These are phyloP conservation scores for Allochrocebus solatus DNA, from an alignment of 2,797 vertebrate species.

Conservation along the genomic window DNA sequence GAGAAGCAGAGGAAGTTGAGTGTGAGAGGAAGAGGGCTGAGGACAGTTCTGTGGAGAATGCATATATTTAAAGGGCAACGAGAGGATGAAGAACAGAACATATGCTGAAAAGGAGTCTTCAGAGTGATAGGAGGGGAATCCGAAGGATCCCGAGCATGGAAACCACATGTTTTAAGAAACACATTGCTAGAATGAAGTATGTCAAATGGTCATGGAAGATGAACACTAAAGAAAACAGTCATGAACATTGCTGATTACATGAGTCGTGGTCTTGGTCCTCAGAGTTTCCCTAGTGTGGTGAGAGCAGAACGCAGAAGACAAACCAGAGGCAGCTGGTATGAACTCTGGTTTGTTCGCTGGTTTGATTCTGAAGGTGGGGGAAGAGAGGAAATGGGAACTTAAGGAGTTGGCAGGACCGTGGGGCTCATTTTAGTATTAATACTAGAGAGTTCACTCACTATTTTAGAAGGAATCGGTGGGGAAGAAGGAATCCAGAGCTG, in stretches of 20 bases:
- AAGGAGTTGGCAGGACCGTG: not conserved
- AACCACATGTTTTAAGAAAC: constrained; percentile 12
- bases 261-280: not conserved
- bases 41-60: not conserved
- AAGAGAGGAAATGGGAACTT: not conserved
- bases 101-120: not conserved
- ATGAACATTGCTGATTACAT: not conserved
- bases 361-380: not conserved
- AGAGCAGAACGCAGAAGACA: not conserved
- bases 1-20: not conserved
- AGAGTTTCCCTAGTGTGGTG: not conserved
- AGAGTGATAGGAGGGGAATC: not conserved
- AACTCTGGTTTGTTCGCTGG: not conserved
- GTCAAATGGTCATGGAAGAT: not conserved
- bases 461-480: not conserved
- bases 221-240: not conserved
- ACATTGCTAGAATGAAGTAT: not conserved
- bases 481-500: not conserved
- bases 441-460: not conserved
- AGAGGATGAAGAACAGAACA: not conserved
- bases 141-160: not conserved
- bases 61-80: not conserved
- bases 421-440: not conserved
- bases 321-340: not conserved
- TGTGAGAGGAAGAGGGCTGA: not conserved